Evolutionary conservation across 1,140 invertebrate species (phyloP).

Genomic region (Drosophila erecta): DNA sequence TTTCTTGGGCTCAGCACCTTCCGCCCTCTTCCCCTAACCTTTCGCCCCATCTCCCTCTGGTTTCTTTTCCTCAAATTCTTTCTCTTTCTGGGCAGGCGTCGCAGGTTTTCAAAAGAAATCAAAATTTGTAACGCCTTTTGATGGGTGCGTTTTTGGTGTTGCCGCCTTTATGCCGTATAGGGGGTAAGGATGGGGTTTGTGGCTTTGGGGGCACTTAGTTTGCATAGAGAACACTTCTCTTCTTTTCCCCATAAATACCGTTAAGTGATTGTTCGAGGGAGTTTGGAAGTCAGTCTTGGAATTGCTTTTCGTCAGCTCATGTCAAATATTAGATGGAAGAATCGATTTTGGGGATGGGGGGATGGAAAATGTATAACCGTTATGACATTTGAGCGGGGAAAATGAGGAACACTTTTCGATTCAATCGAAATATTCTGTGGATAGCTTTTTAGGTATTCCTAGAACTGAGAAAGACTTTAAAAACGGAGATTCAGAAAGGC

Average conservation of each 20-base stretch:
- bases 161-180: conserved; percentile 37
- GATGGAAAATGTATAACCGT: conserved; percentile 31
- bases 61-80: conserved; percentile 26
- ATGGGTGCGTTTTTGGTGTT: conserved; percentile 63
- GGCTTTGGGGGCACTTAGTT: conserved; percentile 66
- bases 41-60: background rate
- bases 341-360: conserved; percentile 20
- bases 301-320: conserved; percentile 44
- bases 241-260: conserved; percentile 45
- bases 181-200: conserved; percentile 13
- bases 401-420: background rate
- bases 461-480: background rate
- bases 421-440: background rate
- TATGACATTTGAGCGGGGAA: conserved; percentile 35
- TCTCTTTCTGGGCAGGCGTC: conserved; percentile 51
- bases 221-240: conserved; percentile 68
- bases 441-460: background rate
- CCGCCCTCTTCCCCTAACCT: conserved; percentile 1
- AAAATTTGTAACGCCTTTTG: conserved; percentile 82
- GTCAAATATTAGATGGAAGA: conserved; percentile 50
- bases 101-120: conserved; percentile 77
- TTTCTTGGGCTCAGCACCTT: conserved; percentile 34
- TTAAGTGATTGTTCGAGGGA: conserved; percentile 58
- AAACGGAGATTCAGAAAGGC: no score
- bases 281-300: conserved; percentile 38